Conservation (phyloP, 2,888 invertebrate genomes). For the Lycia hirtaria region DNA sequence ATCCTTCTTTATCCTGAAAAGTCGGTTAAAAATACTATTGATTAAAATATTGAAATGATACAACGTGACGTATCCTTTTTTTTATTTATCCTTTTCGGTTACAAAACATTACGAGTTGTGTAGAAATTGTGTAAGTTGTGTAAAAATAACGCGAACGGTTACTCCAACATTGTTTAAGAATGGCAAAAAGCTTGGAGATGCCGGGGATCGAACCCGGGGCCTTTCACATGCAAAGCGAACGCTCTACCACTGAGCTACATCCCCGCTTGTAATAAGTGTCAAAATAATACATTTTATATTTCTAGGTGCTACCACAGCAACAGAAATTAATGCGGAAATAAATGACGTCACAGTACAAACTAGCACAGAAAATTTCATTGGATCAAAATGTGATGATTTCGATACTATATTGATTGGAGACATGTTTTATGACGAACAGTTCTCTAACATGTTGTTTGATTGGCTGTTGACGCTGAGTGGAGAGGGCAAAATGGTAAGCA, state of each 20-base stretch:
- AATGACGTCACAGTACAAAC: constrained; percentile 74
- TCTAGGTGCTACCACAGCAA: constrained; percentile 82
- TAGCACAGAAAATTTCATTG: constrained; percentile 74
- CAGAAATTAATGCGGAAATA: constrained; percentile 78
- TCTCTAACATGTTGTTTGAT: constrained; percentile 77
- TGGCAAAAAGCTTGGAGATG: constrained; percentile 87
- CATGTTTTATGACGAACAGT: constrained; percentile 88
- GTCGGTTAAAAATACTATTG: too few relatives aligned
- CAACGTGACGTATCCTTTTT: too few relatives aligned
- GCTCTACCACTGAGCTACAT: constrained; percentile 99
- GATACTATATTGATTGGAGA: constrained; percentile 89
- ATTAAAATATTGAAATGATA: too few relatives aligned
- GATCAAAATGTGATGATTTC: constrained; percentile 64
- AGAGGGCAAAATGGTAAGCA: constrained; percentile 60
- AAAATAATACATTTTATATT: constrained; percentile 49
- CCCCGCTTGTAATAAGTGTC: constrained; percentile 66
- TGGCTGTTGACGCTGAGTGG: constrained; percentile 77
- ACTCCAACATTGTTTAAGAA: not conserved
- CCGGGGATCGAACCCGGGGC: constrained; percentile 99
- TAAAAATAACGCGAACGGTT: too few relatives aligned
- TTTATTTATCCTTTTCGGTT: too few relatives aligned
- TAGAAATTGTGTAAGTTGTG: too few relatives aligned
- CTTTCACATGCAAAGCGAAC: constrained; percentile 99
- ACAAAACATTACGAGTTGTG: too few relatives aligned
- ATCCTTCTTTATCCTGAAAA: too few relatives aligned